Evolutionary conservation across 2,113 vertebrate species (phyloP).

Genomic region (Verasper variegatus): DNA sequence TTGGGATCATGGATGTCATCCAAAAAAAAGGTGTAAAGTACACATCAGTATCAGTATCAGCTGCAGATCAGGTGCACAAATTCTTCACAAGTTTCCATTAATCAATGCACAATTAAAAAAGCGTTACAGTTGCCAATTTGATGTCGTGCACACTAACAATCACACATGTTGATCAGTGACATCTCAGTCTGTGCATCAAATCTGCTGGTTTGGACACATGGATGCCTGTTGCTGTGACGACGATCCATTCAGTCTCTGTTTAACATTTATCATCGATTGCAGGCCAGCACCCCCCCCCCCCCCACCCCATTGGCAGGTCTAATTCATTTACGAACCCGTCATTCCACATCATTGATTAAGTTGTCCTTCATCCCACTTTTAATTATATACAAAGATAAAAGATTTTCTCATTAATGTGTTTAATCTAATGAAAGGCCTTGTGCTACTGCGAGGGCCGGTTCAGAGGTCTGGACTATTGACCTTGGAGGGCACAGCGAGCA

Average conservation of each 20-base stretch:
- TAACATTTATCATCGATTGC: slow-evolving; percentile 91
- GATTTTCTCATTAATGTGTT: slow-evolving; percentile 98
- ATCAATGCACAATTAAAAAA: background rate
- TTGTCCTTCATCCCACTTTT: slow-evolving; percentile 93
- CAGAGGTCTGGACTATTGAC: slow-evolving; percentile 92
- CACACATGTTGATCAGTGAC: background rate
- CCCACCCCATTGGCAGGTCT: slow-evolving; percentile 90
- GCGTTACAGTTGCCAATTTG: slow-evolving; percentile 57
- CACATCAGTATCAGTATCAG: background rate
- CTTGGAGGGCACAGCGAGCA: slow-evolving; percentile 79
- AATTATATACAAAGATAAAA: slow-evolving; percentile 98
- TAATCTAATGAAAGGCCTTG: slow-evolving; percentile 96
- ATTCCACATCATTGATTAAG: slow-evolving; percentile 95
- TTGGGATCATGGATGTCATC: background rate
- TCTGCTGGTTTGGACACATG: slow-evolving; percentile 44
- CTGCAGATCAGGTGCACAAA: background rate
- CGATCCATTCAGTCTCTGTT: slow-evolving; percentile 78
- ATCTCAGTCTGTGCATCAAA: slow-evolving; percentile 18
- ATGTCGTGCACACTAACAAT: background rate
- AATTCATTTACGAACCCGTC: slow-evolving; percentile 99
- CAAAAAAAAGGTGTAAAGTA: background rate
- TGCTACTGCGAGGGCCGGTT: slow-evolving; percentile 90
- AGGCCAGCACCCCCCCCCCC: slow-evolving; percentile 31
- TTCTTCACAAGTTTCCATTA: background rate
- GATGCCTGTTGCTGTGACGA: slow-evolving; percentile 40